phyloP scores from a whole-genome alignment of 2,113 vertebrate species.

The Panurus biarmicus region DNA sequence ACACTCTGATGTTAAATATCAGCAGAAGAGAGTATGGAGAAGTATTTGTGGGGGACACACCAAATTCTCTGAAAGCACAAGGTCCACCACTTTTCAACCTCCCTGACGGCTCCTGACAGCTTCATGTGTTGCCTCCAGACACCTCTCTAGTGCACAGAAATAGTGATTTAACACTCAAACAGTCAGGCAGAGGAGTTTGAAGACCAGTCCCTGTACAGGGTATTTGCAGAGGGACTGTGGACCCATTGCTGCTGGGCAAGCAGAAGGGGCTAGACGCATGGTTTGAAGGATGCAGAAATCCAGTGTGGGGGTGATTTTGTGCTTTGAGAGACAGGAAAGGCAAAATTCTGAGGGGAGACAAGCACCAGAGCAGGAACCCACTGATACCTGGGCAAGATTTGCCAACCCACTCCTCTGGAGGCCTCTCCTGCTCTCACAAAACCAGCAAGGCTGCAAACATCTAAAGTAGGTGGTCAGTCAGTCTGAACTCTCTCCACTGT shows the following conservation, averaged over 20 bases:
- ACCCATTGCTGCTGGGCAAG: accelerated
- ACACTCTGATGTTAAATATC: neutral
- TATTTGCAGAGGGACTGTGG: neutral
- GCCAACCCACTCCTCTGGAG: neutral
- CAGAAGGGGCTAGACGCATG: accelerated
- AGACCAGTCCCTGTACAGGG: neutral
- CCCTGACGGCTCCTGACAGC: neutral
- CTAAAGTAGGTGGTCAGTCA: neutral
- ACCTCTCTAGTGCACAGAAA: neutral
- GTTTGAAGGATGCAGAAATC: neutral
- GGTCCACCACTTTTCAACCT: neutral
- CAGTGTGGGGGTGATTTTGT: neutral
- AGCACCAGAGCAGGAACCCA: neutral
- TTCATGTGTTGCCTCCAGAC: neutral
- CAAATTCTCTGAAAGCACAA: neutral
- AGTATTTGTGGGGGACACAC: neutral
- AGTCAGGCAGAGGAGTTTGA: neutral
- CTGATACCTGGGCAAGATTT: neutral
- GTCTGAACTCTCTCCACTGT: neutral
- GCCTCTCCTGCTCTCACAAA: neutral
- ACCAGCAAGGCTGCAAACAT: neutral
- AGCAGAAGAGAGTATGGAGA: accelerated
- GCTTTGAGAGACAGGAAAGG: neutral
- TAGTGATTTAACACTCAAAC: neutral
- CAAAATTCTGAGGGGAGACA: neutral